A percentile compares a stretch with the other conserved stretches of the same genome.
These are phyloP conservation scores for Apodemia hepburni DNA, from an alignment of 2,888 invertebrate genomes.

Conservation along the genomic window DNA sequence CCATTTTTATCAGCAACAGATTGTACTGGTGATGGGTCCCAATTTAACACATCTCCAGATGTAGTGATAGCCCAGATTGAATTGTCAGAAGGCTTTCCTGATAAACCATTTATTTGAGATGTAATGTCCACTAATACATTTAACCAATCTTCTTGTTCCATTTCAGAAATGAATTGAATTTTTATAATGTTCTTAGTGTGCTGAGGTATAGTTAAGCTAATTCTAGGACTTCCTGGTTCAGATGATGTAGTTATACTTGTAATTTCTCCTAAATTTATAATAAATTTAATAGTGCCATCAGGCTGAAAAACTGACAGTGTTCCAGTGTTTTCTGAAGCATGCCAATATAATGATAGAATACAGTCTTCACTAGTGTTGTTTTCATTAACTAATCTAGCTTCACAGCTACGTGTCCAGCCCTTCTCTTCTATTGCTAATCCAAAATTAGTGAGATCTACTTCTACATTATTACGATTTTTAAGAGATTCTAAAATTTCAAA, in stretches of 20 bases:
- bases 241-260: slow-evolving; percentile 88
- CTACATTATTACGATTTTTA: slow-evolving; percentile 76
- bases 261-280: slow-evolving; percentile 86
- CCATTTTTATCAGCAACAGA: slow-evolving; percentile 72
- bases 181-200: slow-evolving; percentile 82
- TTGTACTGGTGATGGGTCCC: slow-evolving; percentile 85
- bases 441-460: slow-evolving; percentile 80
- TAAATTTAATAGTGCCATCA: slow-evolving; percentile 88
- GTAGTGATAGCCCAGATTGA: slow-evolving; percentile 90
- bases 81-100: slow-evolving; percentile 84
- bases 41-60: slow-evolving; percentile 90
- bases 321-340: slow-evolving; percentile 85
- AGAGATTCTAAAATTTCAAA: slow-evolving; percentile 85
- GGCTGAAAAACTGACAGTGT: slow-evolving; percentile 88
- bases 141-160: slow-evolving; percentile 94
- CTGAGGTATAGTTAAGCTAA: slow-evolving; percentile 87
- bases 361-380: slow-evolving; percentile 85
- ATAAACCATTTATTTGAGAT: slow-evolving; percentile 85
- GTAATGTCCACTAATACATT: slow-evolving; percentile 89
- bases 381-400: slow-evolving; percentile 84
- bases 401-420: slow-evolving; percentile 92
- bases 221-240: slow-evolving; percentile 88
- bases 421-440: slow-evolving; percentile 91
- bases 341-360: slow-evolving; percentile 90
- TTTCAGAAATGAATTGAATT: slow-evolving; percentile 90